These are phyloP conservation scores for Leptinotarsa texana DNA, from an alignment of 1,140 invertebrate species.

Conservation along the genomic window DNA sequence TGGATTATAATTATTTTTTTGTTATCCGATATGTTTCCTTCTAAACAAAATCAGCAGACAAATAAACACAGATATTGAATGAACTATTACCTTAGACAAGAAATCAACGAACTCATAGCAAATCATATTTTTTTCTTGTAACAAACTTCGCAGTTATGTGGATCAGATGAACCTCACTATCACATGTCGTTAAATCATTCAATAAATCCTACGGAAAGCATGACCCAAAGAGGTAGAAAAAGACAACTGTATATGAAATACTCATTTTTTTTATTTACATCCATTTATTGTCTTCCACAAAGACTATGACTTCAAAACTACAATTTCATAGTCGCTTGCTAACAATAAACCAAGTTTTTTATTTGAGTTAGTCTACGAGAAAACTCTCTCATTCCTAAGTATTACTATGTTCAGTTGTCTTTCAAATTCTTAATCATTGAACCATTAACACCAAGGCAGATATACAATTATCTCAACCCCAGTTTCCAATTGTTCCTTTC, in stretches of 20 bases:
- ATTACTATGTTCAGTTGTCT: conserved; percentile 8
- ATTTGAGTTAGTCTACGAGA: too few species aligned
- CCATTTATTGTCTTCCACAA: too few species aligned
- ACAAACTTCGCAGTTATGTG: neutral
- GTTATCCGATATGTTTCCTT: too few species aligned
- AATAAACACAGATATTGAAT: too few species aligned
- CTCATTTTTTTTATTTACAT: neutral
- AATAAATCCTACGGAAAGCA: neutral
- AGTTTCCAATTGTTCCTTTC: neutral
- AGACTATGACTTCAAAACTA: too few species aligned
- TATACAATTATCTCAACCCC: conserved; percentile 26
- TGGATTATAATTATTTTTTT: too few species aligned
- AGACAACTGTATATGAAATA: neutral
- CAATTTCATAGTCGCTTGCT: too few species aligned
- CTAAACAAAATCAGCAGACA: too few species aligned
- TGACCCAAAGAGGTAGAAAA: neutral
- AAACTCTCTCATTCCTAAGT: neutral
- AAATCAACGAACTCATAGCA: too few species aligned
- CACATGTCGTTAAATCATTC: neutral
- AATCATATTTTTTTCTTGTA: too few species aligned
- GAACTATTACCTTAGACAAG: too few species aligned
- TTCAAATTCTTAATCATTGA: neutral
- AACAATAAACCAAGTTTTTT: too few species aligned
- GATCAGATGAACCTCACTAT: neutral
- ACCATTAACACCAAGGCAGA: conserved; percentile 33